Conservation (phyloP, 2,113 vertebrate genomes). For the Tor tambroides region DNA sequence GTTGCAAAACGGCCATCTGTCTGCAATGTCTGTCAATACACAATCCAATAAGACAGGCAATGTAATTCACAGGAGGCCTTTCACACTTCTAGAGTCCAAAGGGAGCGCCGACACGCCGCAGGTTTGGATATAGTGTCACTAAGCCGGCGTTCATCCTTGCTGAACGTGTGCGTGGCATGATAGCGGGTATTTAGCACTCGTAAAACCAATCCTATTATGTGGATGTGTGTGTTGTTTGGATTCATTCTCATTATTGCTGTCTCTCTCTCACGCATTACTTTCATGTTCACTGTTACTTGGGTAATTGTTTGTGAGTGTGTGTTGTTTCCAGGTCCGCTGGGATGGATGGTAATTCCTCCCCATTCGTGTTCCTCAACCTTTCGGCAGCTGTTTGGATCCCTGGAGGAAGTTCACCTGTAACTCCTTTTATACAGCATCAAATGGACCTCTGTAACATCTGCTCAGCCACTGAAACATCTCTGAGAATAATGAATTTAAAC, state of each 20-base stretch:
- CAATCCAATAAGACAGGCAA: constrained; percentile 25
- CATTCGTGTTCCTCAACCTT: constrained; percentile 78
- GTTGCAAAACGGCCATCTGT: constrained; percentile 60
- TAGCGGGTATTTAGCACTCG: constrained; percentile 28
- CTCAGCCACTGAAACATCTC: not conserved
- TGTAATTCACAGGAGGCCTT: constrained; percentile 46
- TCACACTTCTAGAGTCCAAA: constrained; percentile 45
- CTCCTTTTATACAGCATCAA: constrained; percentile 54
- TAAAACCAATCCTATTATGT: constrained; percentile 36
- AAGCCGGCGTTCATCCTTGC: constrained; percentile 11
- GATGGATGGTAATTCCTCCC: constrained; percentile 43
- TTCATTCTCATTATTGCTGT: not conserved
- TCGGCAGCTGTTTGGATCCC: constrained; percentile 72
- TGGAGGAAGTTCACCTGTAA: constrained; percentile 76
- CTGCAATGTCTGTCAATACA: constrained; percentile 37
- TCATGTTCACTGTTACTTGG: not conserved
- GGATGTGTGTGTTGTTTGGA: constrained; percentile 16
- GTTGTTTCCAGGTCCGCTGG: not conserved
- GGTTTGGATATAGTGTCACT: constrained; percentile 20
- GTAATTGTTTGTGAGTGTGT: constrained; percentile 13
- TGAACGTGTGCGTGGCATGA: constrained; percentile 37
- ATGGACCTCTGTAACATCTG: constrained; percentile 5
- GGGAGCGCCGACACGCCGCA: constrained; percentile 19
- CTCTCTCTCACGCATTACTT: not conserved
- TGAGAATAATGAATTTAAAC: not conserved